phyloP scores from a whole-genome alignment of 2,888 invertebrate species.

The Noctuana brunneofusca region DNA sequence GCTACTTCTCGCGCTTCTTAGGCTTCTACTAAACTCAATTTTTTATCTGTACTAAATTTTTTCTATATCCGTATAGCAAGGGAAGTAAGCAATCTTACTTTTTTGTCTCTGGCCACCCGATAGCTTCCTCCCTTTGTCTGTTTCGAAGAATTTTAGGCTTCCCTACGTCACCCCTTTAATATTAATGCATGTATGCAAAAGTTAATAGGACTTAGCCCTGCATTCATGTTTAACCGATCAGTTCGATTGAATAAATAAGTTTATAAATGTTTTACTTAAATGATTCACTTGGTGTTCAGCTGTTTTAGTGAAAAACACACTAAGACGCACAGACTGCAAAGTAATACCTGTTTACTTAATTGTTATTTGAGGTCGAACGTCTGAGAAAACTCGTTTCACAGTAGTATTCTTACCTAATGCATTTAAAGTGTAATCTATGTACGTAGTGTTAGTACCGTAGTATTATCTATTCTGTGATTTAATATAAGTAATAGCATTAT shows the following conservation, averaged over 20 bases:
- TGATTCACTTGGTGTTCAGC: neutral
- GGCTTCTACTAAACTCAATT: slow-evolving; percentile 51
- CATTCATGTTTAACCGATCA: slow-evolving; percentile 7
- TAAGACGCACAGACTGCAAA: no score
- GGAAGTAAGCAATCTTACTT: slow-evolving; percentile 68
- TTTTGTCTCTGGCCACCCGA: slow-evolving; percentile 70
- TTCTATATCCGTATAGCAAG: slow-evolving; percentile 59
- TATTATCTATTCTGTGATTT: no score
- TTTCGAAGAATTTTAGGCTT: slow-evolving; percentile 71
- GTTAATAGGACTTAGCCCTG: slow-evolving; percentile 32
- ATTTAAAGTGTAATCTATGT: no score
- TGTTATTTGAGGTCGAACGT: no score
- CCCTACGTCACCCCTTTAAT: slow-evolving; percentile 60
- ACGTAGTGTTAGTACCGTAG: no score
- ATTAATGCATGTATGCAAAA: slow-evolving; percentile 59
- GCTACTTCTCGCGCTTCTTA: slow-evolving; percentile 43
- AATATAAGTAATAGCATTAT: no score
- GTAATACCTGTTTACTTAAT: no score
- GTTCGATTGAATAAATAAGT: neutral
- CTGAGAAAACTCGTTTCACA: no score
- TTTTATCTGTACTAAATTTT: slow-evolving; percentile 50
- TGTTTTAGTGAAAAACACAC: no score
- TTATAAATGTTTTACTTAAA: neutral
- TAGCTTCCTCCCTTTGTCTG: slow-evolving; percentile 76
- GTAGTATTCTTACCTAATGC: no score